Percentiles rank a stretch among this genome's conserved stretches.
Conservation (phyloP, 2,797 vertebrate genomes). For the Liasis olivaceus region DNA sequence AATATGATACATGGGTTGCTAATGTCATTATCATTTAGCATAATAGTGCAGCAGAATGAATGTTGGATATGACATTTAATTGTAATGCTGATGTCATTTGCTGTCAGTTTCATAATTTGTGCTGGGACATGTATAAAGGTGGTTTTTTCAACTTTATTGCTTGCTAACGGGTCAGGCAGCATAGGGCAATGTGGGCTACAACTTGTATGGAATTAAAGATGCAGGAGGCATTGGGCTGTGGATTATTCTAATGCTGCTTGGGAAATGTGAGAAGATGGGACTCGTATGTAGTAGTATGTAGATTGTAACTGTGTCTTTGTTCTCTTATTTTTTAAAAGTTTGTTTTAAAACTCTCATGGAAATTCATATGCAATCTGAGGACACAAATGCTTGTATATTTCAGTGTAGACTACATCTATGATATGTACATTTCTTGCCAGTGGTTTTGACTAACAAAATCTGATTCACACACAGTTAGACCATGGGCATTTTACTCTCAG, state of each 20-base stretch:
- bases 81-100: conserved; percentile 19
- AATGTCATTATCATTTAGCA: conserved; percentile 27
- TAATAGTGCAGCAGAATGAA: conserved; percentile 4
- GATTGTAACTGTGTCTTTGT: background rate
- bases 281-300: background rate
- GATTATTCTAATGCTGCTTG: no score
- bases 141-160: background rate
- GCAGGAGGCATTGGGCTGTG: background rate
- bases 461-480: background rate
- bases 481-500: background rate
- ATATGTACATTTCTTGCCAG: background rate
- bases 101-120: conserved; percentile 6
- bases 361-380: background rate
- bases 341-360: background rate
- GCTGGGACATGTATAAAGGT: background rate
- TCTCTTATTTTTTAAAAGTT: background rate
- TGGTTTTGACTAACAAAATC: background rate
- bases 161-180: background rate
- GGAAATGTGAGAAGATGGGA: background rate
- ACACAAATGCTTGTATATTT: background rate
- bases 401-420: background rate
- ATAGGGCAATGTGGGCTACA: no score
- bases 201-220: background rate
- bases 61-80: conserved; percentile 31
- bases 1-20: conserved; percentile 9